Evolutionary conservation across 2,888 invertebrate genomes (phyloP), one percentile per base, ranked within the genome.

Genomic region (Metacarcinus magister): DNA sequence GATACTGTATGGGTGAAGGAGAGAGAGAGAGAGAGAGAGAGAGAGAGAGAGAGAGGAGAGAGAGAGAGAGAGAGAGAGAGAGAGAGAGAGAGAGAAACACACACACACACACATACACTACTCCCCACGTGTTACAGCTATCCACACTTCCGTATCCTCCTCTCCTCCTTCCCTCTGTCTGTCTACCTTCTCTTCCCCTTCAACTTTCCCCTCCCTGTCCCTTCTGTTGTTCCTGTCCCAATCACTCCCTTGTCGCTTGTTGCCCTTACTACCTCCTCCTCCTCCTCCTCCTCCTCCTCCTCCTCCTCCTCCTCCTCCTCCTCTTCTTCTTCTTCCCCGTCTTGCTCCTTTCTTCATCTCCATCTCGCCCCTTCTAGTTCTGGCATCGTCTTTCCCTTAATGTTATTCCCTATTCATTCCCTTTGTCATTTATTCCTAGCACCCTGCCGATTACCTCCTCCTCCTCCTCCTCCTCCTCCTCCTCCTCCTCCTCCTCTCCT

Each of bases 11-110:
- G 90, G 39, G 16, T 19, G 90, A 32, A 39, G 44, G 90, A n/a
- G 28, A 39, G 90, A 44, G 44, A 23, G 8, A 44, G 44, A 44
- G 19, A 39, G 90, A 44, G 44, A 39, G 44, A 10, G 3, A 32
- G 23, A 8, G 23, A 10, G 23, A 23, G 44, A 8, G 23, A 39
- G 44, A 23, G n/a, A 13, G 90, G 48, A 92, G 48, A 48, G 48
- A 92, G 48, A n/a, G 93, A 93, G 60, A 93, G 93, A 54, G 54
- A 67, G 54, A 93, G 93, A 93, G 60, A 93, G 93, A 60, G 93
- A 93, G 60, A 93, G 93, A 93, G 54, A 60, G 48, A 48, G 46
- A 44, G 23, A 19, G 48, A 16, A 48, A 46, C 13, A n/a, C 13
- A 91, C 5, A 10, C 5, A 7, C 5, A 46, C 10, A n/a, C n/a